A percentile compares a stretch with the other conserved stretches of the same genome.
phyloP scores from a whole-genome alignment of 2,113 vertebrate species.

The Oreochromis tanganicae region DNA sequence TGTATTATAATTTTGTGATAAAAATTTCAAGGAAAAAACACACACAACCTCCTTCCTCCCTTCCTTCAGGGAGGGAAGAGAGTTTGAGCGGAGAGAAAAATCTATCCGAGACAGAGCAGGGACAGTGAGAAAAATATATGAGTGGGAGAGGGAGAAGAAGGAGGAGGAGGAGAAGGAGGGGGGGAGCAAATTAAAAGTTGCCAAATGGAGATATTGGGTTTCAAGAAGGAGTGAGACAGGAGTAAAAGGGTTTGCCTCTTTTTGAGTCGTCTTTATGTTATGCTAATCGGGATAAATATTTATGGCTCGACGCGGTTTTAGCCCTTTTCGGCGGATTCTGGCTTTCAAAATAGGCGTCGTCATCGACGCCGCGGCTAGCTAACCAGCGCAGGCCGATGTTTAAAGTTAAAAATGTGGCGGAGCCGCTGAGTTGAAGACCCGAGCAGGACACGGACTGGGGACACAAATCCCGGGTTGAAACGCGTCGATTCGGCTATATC shows the following conservation, averaged over 20 bases:
- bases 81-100: constrained; percentile 82
- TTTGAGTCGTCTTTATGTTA: constrained; percentile 73
- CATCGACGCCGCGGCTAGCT: constrained; percentile 59
- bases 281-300: constrained; percentile 76
- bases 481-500: constrained; percentile 21
- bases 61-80: constrained; percentile 91
- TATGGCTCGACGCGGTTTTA: constrained; percentile 41
- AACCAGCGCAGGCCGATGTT: constrained; percentile 54
- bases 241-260: constrained; percentile 76
- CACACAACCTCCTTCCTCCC: constrained; percentile 93
- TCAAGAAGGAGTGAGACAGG: constrained; percentile 86
- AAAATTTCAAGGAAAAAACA: constrained; percentile 99
- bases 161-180: constrained; percentile 74
- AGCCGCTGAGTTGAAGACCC: background rate
- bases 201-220: constrained; percentile 99
- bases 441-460: background rate
- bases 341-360: constrained; percentile 45
- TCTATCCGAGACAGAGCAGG: constrained; percentile 88
- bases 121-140: constrained; percentile 81
- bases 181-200: constrained; percentile 99
- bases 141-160: constrained; percentile 83
- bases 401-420: background rate
- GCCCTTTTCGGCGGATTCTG: constrained; percentile 45
- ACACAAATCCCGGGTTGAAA: background rate
- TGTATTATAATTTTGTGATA: constrained; percentile 99